Base-by-base conservation (phyloP, 1,140 invertebrate species). In the Cotesia glomerata region DNA sequence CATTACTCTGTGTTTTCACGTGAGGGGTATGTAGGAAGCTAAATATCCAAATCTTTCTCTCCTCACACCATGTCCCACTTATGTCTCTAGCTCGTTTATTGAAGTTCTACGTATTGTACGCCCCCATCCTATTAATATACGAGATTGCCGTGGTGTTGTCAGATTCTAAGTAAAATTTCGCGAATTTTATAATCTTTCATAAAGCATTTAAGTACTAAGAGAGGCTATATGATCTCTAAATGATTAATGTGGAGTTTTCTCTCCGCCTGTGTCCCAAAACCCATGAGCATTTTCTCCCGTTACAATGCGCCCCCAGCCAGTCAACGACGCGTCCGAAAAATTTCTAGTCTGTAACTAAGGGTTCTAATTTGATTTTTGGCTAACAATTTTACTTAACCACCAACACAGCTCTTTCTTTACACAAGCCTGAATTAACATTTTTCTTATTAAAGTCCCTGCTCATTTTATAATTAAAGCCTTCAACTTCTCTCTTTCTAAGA, bases 71-170 rank as follows among this genome's bases (percentile, higher is more conserved):
- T 2, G 45, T 14, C 63, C n/a, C n/a, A n/a, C 63, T 49, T 9
- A 65, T 65, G 2, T 68, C 14, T 36, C 51, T 11, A 1, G 51
- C 18, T 35, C 34, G n/a, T 32, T 16, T 32, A 68, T 58, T 68
- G 16, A n/a, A 68, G 54, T 4, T 35, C 8, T 35, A 51, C 51
- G 14, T 32, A 56, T 3, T 56, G 65, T 34, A 68, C 34, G 5
- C 65, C 14, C 65, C 65, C 65, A 68, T 13, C 54, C 14, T 13
- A 51, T 32, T 4, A n/a, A n/a, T n/a, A n/a, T n/a, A n/a, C n/a
- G n/a, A n/a, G n/a, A n/a, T n/a, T n/a, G n/a, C n/a, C n/a, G 65
- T 68, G 18, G 18, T 68, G 26, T 68, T 56, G n/a, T 68, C 65
- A 2, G n/a, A 56, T 14, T 35, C 65, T 32, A 35, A 68, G n/a